phyloP scores from a whole-genome alignment of 2,888 invertebrate genomes.

The Leptogaster cylindrica region DNA sequence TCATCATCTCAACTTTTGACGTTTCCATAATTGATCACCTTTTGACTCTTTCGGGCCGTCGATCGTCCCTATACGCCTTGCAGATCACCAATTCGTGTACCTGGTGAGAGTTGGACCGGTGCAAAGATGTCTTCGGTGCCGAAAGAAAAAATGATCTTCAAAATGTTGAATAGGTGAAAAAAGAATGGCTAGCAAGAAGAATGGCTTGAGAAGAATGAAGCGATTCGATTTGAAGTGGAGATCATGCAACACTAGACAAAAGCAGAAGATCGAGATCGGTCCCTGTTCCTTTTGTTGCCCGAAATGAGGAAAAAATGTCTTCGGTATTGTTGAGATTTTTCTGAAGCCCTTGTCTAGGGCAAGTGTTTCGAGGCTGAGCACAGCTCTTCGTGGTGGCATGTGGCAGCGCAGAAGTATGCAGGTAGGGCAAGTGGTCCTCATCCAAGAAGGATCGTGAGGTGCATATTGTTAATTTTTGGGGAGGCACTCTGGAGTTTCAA shows the following conservation, averaged over 20 bases:
- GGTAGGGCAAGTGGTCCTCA: too few species aligned
- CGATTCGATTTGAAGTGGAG: conserved; percentile 46
- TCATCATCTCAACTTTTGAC: conserved; percentile 45
- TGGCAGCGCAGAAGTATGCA: too few species aligned
- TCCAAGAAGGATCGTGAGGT: too few species aligned
- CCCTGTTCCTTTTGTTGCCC: conserved; percentile 14
- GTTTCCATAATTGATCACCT: conserved; percentile 46
- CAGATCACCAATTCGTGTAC: conserved; percentile 19
- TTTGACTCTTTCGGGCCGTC: conserved; percentile 41
- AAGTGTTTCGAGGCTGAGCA: not conserved
- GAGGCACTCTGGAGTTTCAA: too few species aligned
- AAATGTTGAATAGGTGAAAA: conserved; percentile 20
- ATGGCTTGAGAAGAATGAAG: conserved; percentile 41
- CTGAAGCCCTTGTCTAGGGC: not conserved
- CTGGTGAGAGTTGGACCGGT: conserved; percentile 23
- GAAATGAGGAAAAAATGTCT: conserved; percentile 24
- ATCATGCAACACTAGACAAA: conserved; percentile 46
- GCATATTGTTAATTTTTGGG: too few species aligned
- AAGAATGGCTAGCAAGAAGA: conserved; percentile 36
- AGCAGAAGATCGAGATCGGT: conserved; percentile 11
- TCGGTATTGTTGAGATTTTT: conserved; percentile 29
- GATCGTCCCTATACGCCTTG: conserved; percentile 4
- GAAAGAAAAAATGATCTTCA: conserved; percentile 4
- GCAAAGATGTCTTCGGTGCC: conserved; percentile 28
- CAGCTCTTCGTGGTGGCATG: conserved; percentile 24